A percentile compares a stretch with the other conserved stretches of the same genome.
Conservation (phyloP, 2,113 vertebrate genomes). For the Hippocampus comes region DNA sequence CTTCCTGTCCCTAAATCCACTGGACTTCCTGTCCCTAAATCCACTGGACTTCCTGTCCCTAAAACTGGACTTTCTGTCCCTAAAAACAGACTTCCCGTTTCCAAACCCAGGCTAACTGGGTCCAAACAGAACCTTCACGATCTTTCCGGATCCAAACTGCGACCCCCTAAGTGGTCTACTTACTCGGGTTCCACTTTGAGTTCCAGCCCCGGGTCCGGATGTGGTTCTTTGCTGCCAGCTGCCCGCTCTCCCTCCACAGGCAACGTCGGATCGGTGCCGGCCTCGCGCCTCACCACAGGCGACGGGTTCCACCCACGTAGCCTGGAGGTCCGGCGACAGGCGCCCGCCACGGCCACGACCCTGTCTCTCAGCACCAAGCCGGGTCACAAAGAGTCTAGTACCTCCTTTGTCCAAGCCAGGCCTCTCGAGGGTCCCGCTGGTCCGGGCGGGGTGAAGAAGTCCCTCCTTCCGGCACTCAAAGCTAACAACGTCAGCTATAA, state of each 20-base stretch:
- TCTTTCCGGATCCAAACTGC: conserved; percentile 26
- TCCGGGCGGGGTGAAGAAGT: conserved; percentile 73
- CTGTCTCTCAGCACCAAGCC: conserved; percentile 72
- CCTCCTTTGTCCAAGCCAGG: conserved; percentile 21
- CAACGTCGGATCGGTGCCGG: conserved; percentile 59
- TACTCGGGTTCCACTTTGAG: conserved; percentile 38
- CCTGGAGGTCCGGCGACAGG: conserved; percentile 83
- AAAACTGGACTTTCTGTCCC: conserved; percentile 24
- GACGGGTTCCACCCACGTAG: conserved; percentile 87
- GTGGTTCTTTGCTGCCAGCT: conserved; percentile 73
- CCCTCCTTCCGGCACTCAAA: conserved; percentile 70
- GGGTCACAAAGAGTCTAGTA: conserved; percentile 67
- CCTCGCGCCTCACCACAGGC: conserved; percentile 61
- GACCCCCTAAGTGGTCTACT: conserved; percentile 12
- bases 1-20: conserved; percentile 35
- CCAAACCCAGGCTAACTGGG: conserved; percentile 12
- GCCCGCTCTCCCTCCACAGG: conserved; percentile 79
- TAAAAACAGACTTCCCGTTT: conserved; percentile 24
- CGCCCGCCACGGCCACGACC: conserved; percentile 58
- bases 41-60: conserved; percentile 2
- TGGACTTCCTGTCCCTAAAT: conserved; percentile 23
- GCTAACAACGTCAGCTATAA: conserved; percentile 78
- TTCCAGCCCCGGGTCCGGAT: conserved; percentile 36
- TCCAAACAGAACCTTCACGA: conserved; percentile 18
- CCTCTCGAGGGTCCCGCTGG: background rate